These are phyloP conservation scores for Dendrocincla fuliginosa DNA, from an alignment of 2,797 vertebrate genomes.

Conservation along the genomic window DNA sequence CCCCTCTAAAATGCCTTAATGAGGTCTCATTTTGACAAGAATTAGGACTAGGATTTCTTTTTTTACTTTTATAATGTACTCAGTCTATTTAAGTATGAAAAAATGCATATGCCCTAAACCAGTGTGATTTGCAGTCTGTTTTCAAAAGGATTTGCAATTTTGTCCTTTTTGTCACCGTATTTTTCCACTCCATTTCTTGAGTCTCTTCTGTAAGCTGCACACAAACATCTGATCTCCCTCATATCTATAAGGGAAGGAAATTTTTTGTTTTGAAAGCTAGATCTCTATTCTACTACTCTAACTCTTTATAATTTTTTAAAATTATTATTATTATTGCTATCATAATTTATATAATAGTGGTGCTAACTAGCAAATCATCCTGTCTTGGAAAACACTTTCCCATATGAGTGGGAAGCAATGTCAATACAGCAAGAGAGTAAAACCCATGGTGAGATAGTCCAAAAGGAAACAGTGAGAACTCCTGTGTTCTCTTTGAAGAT, in stretches of 20 bases:
- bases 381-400: not conserved
- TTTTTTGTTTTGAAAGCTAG: not conserved
- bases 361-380: not conserved
- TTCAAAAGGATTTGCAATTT: not conserved
- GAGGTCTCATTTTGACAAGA: not conserved
- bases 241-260: not conserved
- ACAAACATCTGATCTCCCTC: not conserved
- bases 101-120: not conserved
- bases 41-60: not conserved
- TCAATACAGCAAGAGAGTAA: not conserved
- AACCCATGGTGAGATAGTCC: not conserved
- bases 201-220: not conserved
- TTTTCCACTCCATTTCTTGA: not conserved
- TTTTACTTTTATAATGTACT: not conserved
- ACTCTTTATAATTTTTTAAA: not conserved
- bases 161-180: not conserved
- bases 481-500: not conserved
- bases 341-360: not conserved
- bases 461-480: not conserved
- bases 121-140: not conserved
- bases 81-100: not conserved
- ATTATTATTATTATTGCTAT: not conserved
- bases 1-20: not conserved
- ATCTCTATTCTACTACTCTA: not conserved
- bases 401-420: not conserved